Conservation (phyloP, 1,140 invertebrate species). For the Nilaparvata lugens region DNA sequence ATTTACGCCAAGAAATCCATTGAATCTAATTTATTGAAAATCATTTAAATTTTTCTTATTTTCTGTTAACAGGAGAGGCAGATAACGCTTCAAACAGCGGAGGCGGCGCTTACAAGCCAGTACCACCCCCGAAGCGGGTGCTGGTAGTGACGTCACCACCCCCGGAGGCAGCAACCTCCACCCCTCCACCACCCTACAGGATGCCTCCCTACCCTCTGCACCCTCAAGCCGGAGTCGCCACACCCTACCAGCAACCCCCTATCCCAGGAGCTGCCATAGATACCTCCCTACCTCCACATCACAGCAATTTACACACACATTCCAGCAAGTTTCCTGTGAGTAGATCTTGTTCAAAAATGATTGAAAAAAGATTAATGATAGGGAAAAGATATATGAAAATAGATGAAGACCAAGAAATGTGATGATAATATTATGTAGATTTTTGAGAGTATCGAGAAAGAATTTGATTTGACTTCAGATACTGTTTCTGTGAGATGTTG, state of each 20-base stretch:
- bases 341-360: too few relatives aligned
- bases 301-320: constrained; percentile 55
- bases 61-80: background rate
- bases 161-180: constrained; percentile 18
- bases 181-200: constrained; percentile 39
- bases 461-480: too few relatives aligned
- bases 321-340: constrained; percentile 70
- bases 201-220: constrained; percentile 40
- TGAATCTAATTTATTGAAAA: too few relatives aligned
- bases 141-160: constrained; percentile 30
- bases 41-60: too few relatives aligned
- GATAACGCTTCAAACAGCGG: constrained; percentile 16
- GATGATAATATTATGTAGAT: too few relatives aligned
- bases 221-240: constrained; percentile 35
- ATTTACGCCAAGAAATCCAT: too few relatives aligned
- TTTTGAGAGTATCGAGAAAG: too few relatives aligned
- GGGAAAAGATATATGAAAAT: too few relatives aligned
- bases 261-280: constrained; percentile 32
- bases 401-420: too few relatives aligned
- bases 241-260: constrained; percentile 34
- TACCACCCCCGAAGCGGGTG: constrained; percentile 46
- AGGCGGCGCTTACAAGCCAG: constrained; percentile 45
- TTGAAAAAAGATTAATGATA: too few relatives aligned
- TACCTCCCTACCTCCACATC: constrained; percentile 41
- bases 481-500: too few relatives aligned